Conservation (phyloP, 1,140 invertebrate species). For the Ladona fulva region DNA sequence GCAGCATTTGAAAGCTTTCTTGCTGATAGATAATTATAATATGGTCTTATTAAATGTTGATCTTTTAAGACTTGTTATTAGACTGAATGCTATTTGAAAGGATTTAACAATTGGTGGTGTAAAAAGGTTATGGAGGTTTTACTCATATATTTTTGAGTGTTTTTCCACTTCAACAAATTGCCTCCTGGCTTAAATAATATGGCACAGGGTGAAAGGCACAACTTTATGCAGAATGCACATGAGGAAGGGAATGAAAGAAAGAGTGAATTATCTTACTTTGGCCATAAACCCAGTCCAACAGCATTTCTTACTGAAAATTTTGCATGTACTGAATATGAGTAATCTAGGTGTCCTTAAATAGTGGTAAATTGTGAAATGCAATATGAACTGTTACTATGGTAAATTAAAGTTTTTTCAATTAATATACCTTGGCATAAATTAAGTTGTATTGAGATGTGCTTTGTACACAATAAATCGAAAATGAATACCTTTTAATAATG, state of each 20-base stretch:
- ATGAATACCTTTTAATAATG: neutral
- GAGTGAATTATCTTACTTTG: conserved; percentile 11
- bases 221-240: conserved; percentile 6
- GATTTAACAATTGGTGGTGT: conserved; percentile 13
- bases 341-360: conserved; percentile 13
- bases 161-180: conserved; percentile 12
- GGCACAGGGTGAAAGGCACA: conserved; percentile 6
- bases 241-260: conserved; percentile 2
- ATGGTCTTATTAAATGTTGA: conserved; percentile 15
- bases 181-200: conserved; percentile 9
- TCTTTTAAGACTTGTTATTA: conserved; percentile 14
- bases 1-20: conserved; percentile 14
- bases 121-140: conserved; percentile 4
- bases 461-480: conserved; percentile 17
- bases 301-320: conserved; percentile 15
- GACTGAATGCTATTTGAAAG: conserved; percentile 15
- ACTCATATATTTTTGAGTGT: conserved; percentile 14
- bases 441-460: conserved; percentile 16
- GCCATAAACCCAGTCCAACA: conserved; percentile 14
- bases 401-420: conserved; percentile 12
- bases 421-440: conserved; percentile 10
- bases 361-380: conserved; percentile 11
- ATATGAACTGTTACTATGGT: conserved; percentile 12
- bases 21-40: conserved; percentile 14
- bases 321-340: conserved; percentile 14